A percentile compares a stretch with the other conserved stretches of the same genome.
Evolutionary conservation across 2,113 vertebrate genomes (phyloP).

Genomic region (Physeter macrocephalus): DNA sequence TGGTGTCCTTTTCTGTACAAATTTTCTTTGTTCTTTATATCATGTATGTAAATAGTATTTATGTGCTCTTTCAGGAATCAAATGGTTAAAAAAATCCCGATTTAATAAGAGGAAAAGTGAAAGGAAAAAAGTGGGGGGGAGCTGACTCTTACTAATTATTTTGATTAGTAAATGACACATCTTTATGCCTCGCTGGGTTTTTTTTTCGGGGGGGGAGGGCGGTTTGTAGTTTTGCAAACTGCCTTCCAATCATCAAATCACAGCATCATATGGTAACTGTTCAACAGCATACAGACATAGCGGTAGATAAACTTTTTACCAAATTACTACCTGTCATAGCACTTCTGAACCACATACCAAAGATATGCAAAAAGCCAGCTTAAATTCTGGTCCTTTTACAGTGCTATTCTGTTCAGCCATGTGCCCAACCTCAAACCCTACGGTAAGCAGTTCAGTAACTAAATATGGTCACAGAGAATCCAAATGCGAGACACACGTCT

Average conservation of each 20-base stretch:
- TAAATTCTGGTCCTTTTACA: background rate
- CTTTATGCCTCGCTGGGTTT: background rate
- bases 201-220: background rate
- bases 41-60: background rate
- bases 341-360: background rate
- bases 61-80: background rate
- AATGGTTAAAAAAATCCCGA: background rate
- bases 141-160: background rate
- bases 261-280: background rate
- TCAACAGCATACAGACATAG: background rate
- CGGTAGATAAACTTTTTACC: background rate
- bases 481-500: slow-evolving; percentile 20
- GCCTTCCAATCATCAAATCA: background rate
- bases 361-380: background rate
- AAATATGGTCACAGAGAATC: slow-evolving; percentile 42
- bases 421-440: background rate
- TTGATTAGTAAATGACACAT: background rate
- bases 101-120: background rate
- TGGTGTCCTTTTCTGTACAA: background rate
- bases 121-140: background rate
- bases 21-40: slow-evolving; percentile 10
- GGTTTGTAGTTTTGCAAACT: background rate
- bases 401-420: background rate
- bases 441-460: background rate
- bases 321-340: background rate